Evolutionary conservation across 2,888 invertebrate genomes (phyloP).

Genomic region (Eupithecia pulchellata): DNA sequence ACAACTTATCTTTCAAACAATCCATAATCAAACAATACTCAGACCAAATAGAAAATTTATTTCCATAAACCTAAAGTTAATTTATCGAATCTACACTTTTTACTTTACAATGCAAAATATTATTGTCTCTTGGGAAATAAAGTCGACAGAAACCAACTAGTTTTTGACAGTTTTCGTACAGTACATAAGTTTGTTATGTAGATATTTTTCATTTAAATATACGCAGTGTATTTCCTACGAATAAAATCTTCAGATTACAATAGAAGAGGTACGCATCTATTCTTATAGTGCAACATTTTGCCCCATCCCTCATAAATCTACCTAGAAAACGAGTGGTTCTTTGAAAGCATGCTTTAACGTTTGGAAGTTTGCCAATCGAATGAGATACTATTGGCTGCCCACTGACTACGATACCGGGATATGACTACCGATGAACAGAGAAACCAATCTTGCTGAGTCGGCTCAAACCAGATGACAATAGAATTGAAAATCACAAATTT

Average conservation of each 20-base stretch:
- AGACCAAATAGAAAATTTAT: background rate
- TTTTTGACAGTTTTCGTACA: background rate
- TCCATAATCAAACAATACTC: background rate
- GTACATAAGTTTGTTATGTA: background rate
- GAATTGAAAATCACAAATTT: background rate
- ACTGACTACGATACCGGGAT: conserved; percentile 20
- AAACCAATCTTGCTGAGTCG: background rate
- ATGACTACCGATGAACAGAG: background rate
- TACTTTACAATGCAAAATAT: background rate
- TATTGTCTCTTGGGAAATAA: background rate
- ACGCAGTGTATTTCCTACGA: background rate
- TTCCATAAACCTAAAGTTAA: background rate
- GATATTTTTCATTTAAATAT: background rate
- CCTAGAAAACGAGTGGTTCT: conserved; percentile 48
- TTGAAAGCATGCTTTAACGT: conserved; percentile 61
- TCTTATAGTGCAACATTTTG: background rate
- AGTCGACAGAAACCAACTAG: background rate
- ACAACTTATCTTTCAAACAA: background rate
- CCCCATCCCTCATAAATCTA: conserved; percentile 18
- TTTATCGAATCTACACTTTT: background rate
- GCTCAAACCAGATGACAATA: conserved; percentile 9
- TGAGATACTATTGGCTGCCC: conserved; percentile 45
- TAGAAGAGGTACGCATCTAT: background rate
- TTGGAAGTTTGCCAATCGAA: conserved; percentile 46
- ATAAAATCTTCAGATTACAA: background rate